Base-by-base conservation (phyloP, 2,888 invertebrate genomes). In the Drosophila putrida region DNA sequence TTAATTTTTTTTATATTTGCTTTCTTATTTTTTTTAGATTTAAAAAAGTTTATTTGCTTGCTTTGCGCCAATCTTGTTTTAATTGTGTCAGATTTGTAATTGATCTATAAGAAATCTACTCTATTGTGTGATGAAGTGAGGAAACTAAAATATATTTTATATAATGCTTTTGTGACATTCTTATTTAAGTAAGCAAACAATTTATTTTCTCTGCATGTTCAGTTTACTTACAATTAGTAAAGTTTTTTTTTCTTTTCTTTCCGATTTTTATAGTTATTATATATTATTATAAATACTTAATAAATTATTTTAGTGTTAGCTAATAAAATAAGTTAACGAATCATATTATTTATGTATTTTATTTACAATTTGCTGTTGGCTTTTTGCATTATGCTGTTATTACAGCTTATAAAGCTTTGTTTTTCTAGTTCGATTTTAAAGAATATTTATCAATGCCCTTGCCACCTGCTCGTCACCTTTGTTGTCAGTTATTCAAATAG, bases 61-160 rank as follows among this genome's bases (percentile, higher is more conserved):
- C 66, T 47, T 79, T 67, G 66, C 80, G 63, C 62, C 61, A 41
- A 53, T 67, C 55, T 57, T 28, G 31, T 4, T 31, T 31, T 33
- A 59, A 33, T 39, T 13, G 58, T 59, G 35, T 38, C 61, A 38
- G 43, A 50, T 57, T 72, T 63, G 33, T 62, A 82, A 62, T 75
- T 74, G 64, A 68, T 74, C 62, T 68, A 74, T 65, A 68, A 65
- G 74, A 78, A 75, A 79, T 71, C 57, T 82, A 78, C 59, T 63
- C 38, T 71, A 62, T 65, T 60, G 67, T 65, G 64, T 69, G 65
- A 81, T 78, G 60, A 72, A 46, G 46, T 77, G 50, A 47, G 28
- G 33, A 80, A 81, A 61, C 54, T 55, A 81, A 60, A 36, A 36
- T 27, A 44, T 13, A 31, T 15, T 49, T 41, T 41, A 13, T 61